Conservation (phyloP, 2,888 invertebrate species). For the Drosophila colorata region DNA sequence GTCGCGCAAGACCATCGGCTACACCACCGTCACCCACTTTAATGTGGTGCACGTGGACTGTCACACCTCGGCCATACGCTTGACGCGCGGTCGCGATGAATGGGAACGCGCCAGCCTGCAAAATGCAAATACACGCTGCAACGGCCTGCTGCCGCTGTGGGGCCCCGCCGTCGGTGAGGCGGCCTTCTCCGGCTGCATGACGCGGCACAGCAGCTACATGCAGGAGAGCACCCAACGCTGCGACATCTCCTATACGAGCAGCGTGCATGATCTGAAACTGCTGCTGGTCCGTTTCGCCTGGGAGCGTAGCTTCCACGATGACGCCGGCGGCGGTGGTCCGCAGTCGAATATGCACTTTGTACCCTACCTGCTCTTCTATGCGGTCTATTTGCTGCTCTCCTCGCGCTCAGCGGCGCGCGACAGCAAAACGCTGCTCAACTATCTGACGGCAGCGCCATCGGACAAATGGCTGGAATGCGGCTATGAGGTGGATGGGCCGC, state of each 20-base stretch:
- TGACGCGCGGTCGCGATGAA: slow-evolving; percentile 92
- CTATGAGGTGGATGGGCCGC: slow-evolving; percentile 96
- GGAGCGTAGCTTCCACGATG: slow-evolving; percentile 98
- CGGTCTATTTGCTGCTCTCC: slow-evolving; percentile 96
- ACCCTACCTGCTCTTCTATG: slow-evolving; percentile 97
- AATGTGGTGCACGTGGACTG: slow-evolving; percentile 99
- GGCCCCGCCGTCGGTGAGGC: slow-evolving; percentile 97
- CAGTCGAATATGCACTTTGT: slow-evolving; percentile 99
- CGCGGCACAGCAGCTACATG: slow-evolving; percentile 95
- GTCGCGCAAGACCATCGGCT: slow-evolving; percentile 92
- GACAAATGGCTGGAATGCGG: slow-evolving; percentile 92
- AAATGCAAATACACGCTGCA: slow-evolving; percentile 99
- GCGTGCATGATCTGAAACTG: slow-evolving; percentile 96
- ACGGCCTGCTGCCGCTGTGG: slow-evolving; percentile 98
- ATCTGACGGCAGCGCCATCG: slow-evolving; percentile 88
- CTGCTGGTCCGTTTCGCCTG: slow-evolving; percentile 95
- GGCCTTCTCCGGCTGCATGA: slow-evolving; percentile 96
- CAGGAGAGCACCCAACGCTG: slow-evolving; percentile 86
- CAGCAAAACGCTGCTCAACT: slow-evolving; percentile 90
- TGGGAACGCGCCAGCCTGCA: slow-evolving; percentile 99
- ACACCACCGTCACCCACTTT: slow-evolving; percentile 98
- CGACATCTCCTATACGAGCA: slow-evolving; percentile 84
- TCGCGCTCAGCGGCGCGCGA: slow-evolving; percentile 92
- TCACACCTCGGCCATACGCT: slow-evolving; percentile 97
- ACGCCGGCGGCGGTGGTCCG: slow-evolving; percentile 98